Conservation (phyloP, 2,113 vertebrate species). For the Maccullochella peelii region DNA sequence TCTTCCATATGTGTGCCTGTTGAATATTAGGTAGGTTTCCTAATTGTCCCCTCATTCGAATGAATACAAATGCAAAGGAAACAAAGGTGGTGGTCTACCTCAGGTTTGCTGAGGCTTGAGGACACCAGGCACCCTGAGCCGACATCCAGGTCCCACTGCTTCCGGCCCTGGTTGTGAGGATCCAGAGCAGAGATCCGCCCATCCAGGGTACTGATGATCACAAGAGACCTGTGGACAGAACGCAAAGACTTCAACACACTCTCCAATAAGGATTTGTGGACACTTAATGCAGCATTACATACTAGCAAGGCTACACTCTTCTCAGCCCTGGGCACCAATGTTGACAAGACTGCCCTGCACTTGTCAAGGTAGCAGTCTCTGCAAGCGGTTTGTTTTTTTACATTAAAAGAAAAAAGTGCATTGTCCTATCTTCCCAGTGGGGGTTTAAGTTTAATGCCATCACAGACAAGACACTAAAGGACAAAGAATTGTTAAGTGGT, state of each 20-base stretch:
- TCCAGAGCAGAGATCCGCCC: conserved; percentile 95
- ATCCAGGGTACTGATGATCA: conserved; percentile 98
- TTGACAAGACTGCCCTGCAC: not conserved
- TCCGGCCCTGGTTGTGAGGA: conserved; percentile 92
- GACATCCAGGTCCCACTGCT: conserved; percentile 98
- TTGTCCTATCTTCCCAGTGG: not conserved
- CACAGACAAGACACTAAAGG: conserved; percentile 33
- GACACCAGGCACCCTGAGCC: conserved; percentile 95
- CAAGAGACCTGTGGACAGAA: conserved; percentile 86
- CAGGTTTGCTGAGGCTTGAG: conserved; percentile 97
- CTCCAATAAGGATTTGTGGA: not conserved
- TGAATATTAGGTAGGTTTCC: not conserved
- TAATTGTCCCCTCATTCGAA: not conserved
- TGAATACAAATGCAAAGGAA: not conserved
- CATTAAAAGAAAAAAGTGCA: not conserved
- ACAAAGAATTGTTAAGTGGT: conserved; percentile 8
- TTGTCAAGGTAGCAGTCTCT: not conserved
- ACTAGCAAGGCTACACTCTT: not conserved
- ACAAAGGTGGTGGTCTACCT: conserved; percentile 82
- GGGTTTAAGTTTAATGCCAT: not conserved
- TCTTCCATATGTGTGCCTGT: not conserved
- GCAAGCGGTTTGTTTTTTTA: not conserved
- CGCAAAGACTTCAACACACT: conserved; percentile 22
- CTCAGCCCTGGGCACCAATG: not conserved
- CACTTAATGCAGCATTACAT: not conserved